A percentile compares a stretch with the other conserved stretches of the same genome.
These are phyloP conservation scores for Halichoerus grypus DNA, from an alignment of 2,113 vertebrate species.

Conservation along the genomic window DNA sequence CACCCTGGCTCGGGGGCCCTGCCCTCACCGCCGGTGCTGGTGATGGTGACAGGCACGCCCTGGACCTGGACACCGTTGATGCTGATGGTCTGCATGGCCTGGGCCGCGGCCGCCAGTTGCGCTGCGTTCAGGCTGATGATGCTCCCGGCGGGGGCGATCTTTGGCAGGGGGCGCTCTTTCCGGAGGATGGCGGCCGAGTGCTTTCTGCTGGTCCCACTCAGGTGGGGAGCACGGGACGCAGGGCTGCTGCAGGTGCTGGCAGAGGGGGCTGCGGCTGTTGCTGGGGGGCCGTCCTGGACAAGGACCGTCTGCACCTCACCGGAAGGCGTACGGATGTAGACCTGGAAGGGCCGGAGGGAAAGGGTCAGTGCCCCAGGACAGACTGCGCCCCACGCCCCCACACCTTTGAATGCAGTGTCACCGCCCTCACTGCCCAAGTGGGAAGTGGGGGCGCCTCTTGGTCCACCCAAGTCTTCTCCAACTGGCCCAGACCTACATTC, in stretches of 20 bases:
- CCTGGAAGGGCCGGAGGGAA: conserved; percentile 81
- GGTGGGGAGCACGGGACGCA: conserved; percentile 63
- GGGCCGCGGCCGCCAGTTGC: conserved; percentile 92
- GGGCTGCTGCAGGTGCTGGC: conserved; percentile 84
- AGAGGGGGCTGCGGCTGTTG: conserved; percentile 84
- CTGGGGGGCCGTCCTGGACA: conserved; percentile 91
- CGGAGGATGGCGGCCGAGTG: conserved; percentile 80
- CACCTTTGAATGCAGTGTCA: not conserved
- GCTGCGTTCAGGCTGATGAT: conserved; percentile 93
- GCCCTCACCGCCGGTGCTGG: conserved; percentile 92
- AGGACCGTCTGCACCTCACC: conserved; percentile 95
- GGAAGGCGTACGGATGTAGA: conserved; percentile 93
- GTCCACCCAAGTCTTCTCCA: not conserved
- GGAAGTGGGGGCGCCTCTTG: not conserved
- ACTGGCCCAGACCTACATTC: not conserved
- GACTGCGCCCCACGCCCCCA: not conserved
- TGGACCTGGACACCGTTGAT: conserved; percentile 98
- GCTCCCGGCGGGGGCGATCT: conserved; percentile 96
- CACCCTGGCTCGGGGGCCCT: not conserved
- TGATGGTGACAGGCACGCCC: conserved; percentile 97
- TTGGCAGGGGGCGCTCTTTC: conserved; percentile 95
- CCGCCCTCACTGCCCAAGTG: too few species aligned
- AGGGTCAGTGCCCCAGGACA: not conserved
- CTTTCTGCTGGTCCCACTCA: conserved; percentile 84
- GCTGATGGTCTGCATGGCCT: conserved; percentile 97